Conservation (phyloP, 2,113 vertebrate genomes). For the Alces alces region DNA sequence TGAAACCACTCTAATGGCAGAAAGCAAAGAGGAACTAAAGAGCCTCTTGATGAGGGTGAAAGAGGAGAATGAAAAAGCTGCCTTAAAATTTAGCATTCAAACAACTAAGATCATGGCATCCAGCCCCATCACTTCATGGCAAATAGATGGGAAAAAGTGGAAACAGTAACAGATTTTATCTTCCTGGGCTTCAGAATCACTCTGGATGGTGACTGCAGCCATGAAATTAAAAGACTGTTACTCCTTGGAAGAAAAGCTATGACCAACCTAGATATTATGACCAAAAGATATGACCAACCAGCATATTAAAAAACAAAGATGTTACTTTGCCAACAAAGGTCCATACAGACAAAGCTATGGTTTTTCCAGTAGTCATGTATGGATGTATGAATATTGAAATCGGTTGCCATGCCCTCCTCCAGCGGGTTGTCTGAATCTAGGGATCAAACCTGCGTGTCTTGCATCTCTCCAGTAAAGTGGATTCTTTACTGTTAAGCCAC, state of each 20-base stretch:
- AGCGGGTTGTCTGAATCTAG: neutral
- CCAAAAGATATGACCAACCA: neutral
- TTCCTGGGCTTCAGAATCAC: neutral
- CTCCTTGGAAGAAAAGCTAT: neutral
- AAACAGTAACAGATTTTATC: neutral
- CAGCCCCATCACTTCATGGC: neutral
- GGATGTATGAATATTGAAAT: neutral
- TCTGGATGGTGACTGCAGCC: neutral
- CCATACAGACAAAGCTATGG: neutral
- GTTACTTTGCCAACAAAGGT: neutral
- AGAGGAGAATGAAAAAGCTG: neutral
- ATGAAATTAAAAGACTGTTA: neutral
- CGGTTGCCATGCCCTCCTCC: neutral
- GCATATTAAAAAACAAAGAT: neutral
- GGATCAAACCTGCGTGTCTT: neutral
- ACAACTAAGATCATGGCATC: neutral
- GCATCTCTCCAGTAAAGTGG: neutral
- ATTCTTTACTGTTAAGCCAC: neutral
- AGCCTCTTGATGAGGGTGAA: neutral
- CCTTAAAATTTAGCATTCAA: neutral
- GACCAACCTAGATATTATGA: neutral
- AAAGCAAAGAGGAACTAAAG: neutral
- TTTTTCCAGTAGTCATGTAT: neutral
- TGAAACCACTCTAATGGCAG: neutral
- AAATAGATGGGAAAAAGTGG: neutral